Evolutionary conservation across 1,140 invertebrate genomes (phyloP).

Genomic region (Zaprionus kolodkinae): DNA sequence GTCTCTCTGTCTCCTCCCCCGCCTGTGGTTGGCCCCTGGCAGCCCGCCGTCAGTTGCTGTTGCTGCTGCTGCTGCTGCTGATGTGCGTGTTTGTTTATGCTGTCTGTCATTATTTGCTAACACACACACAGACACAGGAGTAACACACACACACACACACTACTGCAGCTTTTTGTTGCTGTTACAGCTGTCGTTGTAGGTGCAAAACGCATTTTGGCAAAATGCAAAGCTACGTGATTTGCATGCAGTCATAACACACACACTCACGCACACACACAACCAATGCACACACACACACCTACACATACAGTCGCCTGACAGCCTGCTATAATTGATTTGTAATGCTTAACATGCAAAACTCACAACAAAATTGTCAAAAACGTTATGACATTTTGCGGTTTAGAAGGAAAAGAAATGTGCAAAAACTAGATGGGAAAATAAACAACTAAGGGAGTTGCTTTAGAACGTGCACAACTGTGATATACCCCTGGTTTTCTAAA

Average conservation of each 20-base stretch:
- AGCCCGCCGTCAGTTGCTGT: constrained; percentile 51
- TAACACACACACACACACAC: constrained; percentile 10
- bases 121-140: constrained; percentile 31
- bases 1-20: background rate
- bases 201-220: constrained; percentile 80
- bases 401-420: background rate
- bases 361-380: constrained; percentile 49
- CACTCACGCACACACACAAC: no score
- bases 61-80: no score
- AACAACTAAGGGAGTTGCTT: background rate
- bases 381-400: constrained; percentile 12
- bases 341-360: constrained; percentile 65
- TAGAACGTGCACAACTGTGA: background rate
- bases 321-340: constrained; percentile 74
- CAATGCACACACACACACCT: background rate
- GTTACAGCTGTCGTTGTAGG: constrained; percentile 57
- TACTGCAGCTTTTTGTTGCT: constrained; percentile 18
- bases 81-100: constrained; percentile 78
- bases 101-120: constrained; percentile 77
- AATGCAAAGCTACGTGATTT: constrained; percentile 80
- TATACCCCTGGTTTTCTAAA: background rate
- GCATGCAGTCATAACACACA: constrained; percentile 57
- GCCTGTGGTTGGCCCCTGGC: constrained; percentile 57
- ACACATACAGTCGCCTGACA: constrained; percentile 28
- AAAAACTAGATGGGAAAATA: background rate